Evolutionary conservation across 2,888 invertebrate species (phyloP).

Genomic region (Tipula helvola): DNA sequence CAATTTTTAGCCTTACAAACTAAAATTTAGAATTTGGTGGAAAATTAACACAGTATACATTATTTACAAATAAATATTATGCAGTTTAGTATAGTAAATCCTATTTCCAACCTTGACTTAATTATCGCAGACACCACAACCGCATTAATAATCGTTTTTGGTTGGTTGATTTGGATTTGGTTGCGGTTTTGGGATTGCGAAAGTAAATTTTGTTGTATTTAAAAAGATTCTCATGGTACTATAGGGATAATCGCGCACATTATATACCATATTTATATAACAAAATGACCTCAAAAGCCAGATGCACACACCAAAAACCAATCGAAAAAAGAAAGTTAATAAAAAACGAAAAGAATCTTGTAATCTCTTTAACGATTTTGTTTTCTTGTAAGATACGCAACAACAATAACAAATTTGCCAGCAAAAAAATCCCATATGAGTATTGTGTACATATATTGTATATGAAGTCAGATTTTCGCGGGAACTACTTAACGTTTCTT

Average conservation of each 20-base stretch:
- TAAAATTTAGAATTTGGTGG: no score
- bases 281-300: not conserved
- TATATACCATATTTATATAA: not conserved
- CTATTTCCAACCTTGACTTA: not conserved
- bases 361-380: not conserved
- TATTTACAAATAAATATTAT: no score
- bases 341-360: not conserved
- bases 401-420: not conserved
- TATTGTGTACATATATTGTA: not conserved
- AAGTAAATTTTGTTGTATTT: not conserved
- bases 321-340: not conserved
- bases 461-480: not conserved
- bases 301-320: not conserved
- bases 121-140: not conserved
- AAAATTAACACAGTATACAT: no score
- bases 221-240: not conserved
- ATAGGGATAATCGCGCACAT: not conserved
- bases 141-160: not conserved
- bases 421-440: not conserved
- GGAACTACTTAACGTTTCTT: not conserved
- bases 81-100: not conserved
- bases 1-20: no score
- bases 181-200: not conserved
- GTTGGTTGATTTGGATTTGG: not conserved
- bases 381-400: not conserved